Base-by-base conservation (phyloP, 2,888 invertebrate genomes). In the Hirtodrosophila alboralis region DNA sequence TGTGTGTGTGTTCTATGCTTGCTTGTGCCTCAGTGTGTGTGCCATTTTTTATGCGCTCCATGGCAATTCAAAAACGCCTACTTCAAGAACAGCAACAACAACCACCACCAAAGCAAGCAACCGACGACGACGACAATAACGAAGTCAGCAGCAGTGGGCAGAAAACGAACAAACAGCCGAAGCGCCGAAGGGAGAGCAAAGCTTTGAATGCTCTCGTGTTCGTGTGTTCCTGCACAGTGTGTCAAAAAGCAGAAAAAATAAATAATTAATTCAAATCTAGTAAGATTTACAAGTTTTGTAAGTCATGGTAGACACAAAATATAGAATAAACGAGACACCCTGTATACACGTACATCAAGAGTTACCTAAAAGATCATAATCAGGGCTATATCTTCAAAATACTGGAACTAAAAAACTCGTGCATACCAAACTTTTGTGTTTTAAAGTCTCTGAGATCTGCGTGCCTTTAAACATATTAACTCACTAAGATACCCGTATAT, bases 1-100 rank as follows among this genome's bases (percentile, higher is more conserved):
- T 58, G 51, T 68, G 49, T 37, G 38, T 36, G n/a, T 21, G 12
- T 7, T 56, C 49, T 56, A 48, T 66, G 54, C 37, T 59, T 13
- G 38, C 52, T 31, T 40, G 13, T 23, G 10, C 61, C 23, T 48
- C 16, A 5, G 3, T 23, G 23, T 23, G 40, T 68, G 69, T 71
- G 67, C 58, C 68, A 65, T 84, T 84, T 80, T 85, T 84, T 77
- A 85, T 85, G 80, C 58, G 61, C 79, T 85, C 56, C 66, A 83
- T 75, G 75, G 77, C 80, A 86, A 83, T 85, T 87, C 83, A 84
- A 83, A 77, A 87, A 88, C 88, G 89, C 88, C 87, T 87, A 85
- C 78, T 77, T 81, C 72, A 76, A 80, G 80, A 85, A 66, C 61
- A 52, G 45, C 61, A 71, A 59, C 68, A 75, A 65, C 74, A 70